Evolutionary conservation across 2,888 invertebrate species (phyloP), one percentile per base, ranked within the genome.

Genomic region (Yponomeuta malinellus): DNA sequence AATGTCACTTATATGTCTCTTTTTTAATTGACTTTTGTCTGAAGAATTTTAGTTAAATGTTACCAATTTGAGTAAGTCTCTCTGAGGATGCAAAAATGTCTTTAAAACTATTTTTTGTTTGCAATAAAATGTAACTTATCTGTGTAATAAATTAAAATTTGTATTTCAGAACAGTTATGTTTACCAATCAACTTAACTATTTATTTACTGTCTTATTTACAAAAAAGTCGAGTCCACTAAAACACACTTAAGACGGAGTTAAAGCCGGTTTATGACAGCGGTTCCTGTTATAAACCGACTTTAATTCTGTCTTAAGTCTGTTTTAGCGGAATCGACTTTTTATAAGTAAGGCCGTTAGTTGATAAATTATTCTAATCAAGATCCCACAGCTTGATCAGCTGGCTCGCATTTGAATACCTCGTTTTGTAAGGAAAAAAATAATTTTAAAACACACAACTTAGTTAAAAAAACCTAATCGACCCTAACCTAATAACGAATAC

Each of bases 381-480:
- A 82, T 84, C 82, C 84, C 77, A 76, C 79, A 71, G 86, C 85
- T 86, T 84, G 85, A 81, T 90, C 91, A 90, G 90, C 91, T 90
- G 90, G 87, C 83, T 6, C 52, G 83, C 86, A 89, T 90, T 91
- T 89, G 86, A 90, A 91, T 90, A 81, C 87, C 86, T 89, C 2
- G 12, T 59, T 59, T 15, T 59, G 5, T 3, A 59, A 59, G 52
- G 52, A 59, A 59, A 59, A 52, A 59, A 59, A 59, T 59, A 12
- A 59, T 15, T 43, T 43, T 43, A 43, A 43, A 43, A 43, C 9
- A 43, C 43, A 43, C 3, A 43, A 43, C 43, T 5, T 90, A 88
- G 90, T 91, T 91, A 90, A 89, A 90, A 90, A 85, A 88, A 86
- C 90, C 91, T 92, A 90, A 66, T 90, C 91, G 90, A 90, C 91